Percentiles rank a stretch among this genome's conserved stretches.
Conservation (phyloP, 92 coral and sea anemone species). For the Diadumene lineata region DNA sequence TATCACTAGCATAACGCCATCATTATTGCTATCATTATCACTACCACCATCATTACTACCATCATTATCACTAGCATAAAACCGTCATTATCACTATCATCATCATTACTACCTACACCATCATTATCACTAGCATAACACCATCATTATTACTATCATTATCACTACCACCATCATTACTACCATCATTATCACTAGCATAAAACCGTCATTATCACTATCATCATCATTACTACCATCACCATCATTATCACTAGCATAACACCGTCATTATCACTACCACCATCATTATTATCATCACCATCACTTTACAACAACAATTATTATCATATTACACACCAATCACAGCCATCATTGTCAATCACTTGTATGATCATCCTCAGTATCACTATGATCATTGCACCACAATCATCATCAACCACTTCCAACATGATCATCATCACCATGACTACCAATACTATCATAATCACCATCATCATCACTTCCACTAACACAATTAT, state of each 20-base stretch:
- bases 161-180: neutral
- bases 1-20: neutral
- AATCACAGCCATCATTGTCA: no score
- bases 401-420: constrained; percentile 1
- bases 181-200: neutral
- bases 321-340: no score
- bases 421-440: neutral
- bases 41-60: neutral
- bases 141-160: neutral
- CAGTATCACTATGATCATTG: no score
- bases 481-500: neutral
- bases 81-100: neutral
- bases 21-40: neutral
- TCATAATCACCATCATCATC: neutral
- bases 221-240: neutral
- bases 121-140: neutral
- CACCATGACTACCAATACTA: neutral
- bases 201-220: no score
- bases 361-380: neutral
- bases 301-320: neutral
- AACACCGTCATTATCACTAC: neutral
- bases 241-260: neutral
- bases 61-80: neutral
- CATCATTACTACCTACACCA: neutral
- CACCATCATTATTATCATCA: neutral